A percentile compares a stretch with the other conserved stretches of the same genome.
These are phyloP conservation scores for Chelidonichthys spinosus DNA, from an alignment of 2,797 vertebrate species.

Conservation along the genomic window DNA sequence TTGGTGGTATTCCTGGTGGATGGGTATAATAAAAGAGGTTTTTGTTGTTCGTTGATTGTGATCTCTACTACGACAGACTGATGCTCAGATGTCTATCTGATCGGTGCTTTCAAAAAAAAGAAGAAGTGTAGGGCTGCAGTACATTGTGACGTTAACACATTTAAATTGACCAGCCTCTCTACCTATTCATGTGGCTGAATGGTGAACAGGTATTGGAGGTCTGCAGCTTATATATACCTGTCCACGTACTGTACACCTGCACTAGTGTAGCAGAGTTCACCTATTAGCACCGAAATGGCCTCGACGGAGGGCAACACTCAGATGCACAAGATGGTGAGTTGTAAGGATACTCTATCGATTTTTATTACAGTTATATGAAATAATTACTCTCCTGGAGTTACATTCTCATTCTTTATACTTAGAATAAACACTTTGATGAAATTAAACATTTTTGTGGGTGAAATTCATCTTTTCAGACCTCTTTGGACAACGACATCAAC, in stretches of 20 bases:
- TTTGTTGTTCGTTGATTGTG: constrained; percentile 71
- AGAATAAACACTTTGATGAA: neutral
- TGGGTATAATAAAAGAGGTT: constrained; percentile 59
- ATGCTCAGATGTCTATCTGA: constrained; percentile 70
- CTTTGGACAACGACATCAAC: constrained; percentile 88
- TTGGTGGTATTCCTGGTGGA: constrained; percentile 63
- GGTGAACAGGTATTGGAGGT: constrained; percentile 63
- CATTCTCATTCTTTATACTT: neutral
- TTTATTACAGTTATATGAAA: neutral
- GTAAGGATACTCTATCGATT: neutral
- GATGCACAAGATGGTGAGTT: constrained; percentile 89
- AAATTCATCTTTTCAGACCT: constrained; percentile 74
- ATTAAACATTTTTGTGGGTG: neutral
- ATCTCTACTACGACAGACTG: constrained; percentile 59
- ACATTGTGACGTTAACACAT: constrained; percentile 73
- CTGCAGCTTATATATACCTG: constrained; percentile 75
- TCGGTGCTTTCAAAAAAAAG: constrained; percentile 83
- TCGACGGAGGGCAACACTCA: constrained; percentile 53
- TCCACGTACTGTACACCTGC: constrained; percentile 50
- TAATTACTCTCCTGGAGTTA: neutral
- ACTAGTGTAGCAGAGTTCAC: constrained; percentile 21
- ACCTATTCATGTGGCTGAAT: constrained; percentile 48
- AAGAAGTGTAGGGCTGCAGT: constrained; percentile 77
- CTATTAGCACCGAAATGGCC: constrained; percentile 50
- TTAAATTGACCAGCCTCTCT: constrained; percentile 77